Evolutionary conservation across 2,797 vertebrate species (phyloP), one percentile per base, ranked within the genome.

Genomic region (Borostomias antarcticus): DNA sequence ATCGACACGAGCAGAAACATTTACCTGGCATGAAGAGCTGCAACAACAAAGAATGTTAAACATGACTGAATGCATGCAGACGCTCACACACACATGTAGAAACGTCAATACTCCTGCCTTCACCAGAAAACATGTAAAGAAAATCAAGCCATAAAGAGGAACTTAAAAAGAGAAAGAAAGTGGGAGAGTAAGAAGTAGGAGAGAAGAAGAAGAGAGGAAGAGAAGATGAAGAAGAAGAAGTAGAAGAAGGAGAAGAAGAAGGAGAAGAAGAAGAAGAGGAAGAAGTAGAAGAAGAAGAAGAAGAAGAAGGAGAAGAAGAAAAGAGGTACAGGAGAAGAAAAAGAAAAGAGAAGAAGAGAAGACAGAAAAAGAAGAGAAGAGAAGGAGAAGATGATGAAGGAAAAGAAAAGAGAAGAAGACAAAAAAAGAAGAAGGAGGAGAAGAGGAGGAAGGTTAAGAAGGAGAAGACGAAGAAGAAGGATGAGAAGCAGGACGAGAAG

Each of bases 21-120:
- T 95, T 95, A 95, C 94, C 94, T 95, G 87, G 52, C 8, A 85
- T 69, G 85, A 68, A 89, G 89, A 89, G 78, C 89, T 90, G 90
- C 77, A 81, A 80, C 71, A 89, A 88, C 85, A 89, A 90, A 85
- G 81, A 87, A 73, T 73, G 83, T 90, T 0, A 69, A 30, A 6
- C 19, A 37, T 23, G 32, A 43, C 25, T 10, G 43, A 28, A 32
- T 48, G 30, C 48, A 64, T 4, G 78, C 67, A 69, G 57, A 76
- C 60, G 13, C 70, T 72, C 70, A 61, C 37, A 80, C 65, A 84
- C 66, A 21, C 37, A 78, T 74, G 76, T 70, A 64, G 66, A 75
- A 86, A n/a, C n/a, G 81, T 69, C 28, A 54, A 66, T 30, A 70
- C 9, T 21, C 50, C 33, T 68, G 71, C 65, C 37, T 61, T 35